Percentiles rank a stretch among this genome's conserved stretches.
phyloP scores from a whole-genome alignment of 2,113 vertebrate species.

The Ophiodon elongatus region DNA sequence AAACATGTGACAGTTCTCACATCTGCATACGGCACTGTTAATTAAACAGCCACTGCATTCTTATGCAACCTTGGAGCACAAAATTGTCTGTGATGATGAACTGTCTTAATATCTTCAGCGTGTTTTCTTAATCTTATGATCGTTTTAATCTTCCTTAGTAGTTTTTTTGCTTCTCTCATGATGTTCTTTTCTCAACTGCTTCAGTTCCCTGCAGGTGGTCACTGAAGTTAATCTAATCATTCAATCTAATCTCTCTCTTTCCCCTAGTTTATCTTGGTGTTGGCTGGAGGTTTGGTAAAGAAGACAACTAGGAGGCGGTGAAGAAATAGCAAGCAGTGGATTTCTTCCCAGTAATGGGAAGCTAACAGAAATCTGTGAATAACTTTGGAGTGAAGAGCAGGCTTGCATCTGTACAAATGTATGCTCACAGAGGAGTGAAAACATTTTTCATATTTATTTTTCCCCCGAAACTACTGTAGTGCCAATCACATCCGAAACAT shows the following conservation, averaged over 20 bases:
- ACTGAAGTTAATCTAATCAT: conserved; percentile 4
- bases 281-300: neutral
- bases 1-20: neutral
- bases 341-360: neutral
- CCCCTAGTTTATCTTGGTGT: conserved; percentile 5
- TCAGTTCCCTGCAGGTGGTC: conserved; percentile 1
- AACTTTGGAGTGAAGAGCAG: neutral
- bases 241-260: conserved; percentile 2
- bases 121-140: neutral
- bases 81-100: neutral
- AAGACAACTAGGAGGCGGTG: neutral
- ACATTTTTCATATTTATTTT: neutral
- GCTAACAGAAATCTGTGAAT: neutral
- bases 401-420: neutral
- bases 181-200: neutral
- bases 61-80: neutral
- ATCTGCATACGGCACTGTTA: neutral
- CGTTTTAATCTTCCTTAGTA: neutral
- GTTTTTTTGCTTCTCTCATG: neutral
- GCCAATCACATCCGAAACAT: neutral
- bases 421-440: neutral
- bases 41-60: neutral
- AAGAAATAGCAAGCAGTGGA: neutral
- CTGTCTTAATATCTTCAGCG: neutral
- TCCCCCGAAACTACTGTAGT: neutral